These are phyloP conservation scores for Ptilodon capucinus DNA, from an alignment of 2,888 invertebrate species.

Conservation along the genomic window DNA sequence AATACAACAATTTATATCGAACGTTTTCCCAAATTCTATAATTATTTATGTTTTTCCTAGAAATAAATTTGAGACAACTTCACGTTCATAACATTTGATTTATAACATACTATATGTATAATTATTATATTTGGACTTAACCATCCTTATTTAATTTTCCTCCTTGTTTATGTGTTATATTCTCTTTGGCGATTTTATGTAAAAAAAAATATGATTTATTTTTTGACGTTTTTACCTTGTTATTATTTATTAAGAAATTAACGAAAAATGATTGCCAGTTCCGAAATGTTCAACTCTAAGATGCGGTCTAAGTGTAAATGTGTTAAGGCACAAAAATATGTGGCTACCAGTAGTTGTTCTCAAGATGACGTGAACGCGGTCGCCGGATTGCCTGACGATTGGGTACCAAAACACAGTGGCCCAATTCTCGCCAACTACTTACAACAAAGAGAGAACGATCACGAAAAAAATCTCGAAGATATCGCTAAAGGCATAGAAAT, in stretches of 20 bases:
- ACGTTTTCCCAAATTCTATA: neutral
- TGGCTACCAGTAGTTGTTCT: neutral
- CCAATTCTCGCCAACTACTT: conserved; percentile 57
- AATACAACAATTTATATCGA: neutral
- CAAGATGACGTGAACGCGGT: conserved; percentile 57
- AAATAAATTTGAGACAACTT: too few species aligned
- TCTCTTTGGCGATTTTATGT: neutral
- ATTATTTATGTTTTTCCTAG: too few species aligned
- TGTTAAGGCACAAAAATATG: neutral
- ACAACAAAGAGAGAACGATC: conserved; percentile 47
- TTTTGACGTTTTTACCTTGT: neutral
- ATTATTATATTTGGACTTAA: too few species aligned
- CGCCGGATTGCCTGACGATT: conserved; percentile 56
- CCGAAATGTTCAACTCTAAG: neutral
- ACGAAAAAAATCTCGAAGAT: conserved; percentile 39
- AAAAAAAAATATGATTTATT: neutral
- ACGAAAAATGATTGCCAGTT: neutral
- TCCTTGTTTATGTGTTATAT: too few species aligned
- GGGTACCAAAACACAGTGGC: conserved; percentile 56
- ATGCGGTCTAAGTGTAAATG: neutral
- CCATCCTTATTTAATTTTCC: too few species aligned
- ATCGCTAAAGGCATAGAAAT: conserved; percentile 36
- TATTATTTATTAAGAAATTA: neutral
- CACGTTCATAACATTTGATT: too few species aligned
- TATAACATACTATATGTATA: too few species aligned